Conservation (phyloP, 1,140 invertebrate species). For the Meloidogyne hapla region DNA sequence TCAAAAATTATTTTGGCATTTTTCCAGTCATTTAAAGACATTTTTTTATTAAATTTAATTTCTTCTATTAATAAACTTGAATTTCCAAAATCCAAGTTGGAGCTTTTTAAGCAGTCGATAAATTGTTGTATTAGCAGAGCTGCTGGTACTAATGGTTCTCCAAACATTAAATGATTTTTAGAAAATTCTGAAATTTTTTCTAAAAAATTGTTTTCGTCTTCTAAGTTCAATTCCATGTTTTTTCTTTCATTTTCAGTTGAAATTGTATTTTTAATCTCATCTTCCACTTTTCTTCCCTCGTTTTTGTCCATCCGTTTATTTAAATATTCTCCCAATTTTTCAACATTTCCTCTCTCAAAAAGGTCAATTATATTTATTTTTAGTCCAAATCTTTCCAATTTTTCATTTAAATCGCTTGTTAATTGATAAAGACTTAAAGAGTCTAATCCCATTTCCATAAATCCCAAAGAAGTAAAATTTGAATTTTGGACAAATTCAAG, state of each 20-base stretch:
- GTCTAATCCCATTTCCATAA: constrained; percentile 16
- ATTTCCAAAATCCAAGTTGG: background rate
- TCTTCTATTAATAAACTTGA: background rate
- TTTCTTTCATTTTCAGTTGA: background rate
- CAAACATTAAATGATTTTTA: background rate
- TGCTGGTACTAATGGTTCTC: background rate
- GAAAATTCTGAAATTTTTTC: background rate
- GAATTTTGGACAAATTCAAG: background rate
- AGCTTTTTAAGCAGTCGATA: background rate
- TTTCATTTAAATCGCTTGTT: background rate
- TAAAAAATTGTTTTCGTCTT: background rate
- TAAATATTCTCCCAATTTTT: constrained; percentile 1
- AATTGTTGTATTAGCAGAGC: background rate
- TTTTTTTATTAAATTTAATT: background rate
- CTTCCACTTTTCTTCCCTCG: background rate
- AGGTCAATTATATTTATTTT: constrained; percentile 1
- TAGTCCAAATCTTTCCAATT: background rate
- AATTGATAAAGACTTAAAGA: constrained; percentile 1
- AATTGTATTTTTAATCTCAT: background rate
- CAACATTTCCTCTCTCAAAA: background rate
- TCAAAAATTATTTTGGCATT: background rate
- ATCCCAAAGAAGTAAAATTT: background rate
- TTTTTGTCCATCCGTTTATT: background rate
- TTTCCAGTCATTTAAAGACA: background rate
- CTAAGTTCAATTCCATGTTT: background rate